Percentiles rank a stretch among this genome's conserved stretches.
These are phyloP conservation scores for Epinotia demarniana DNA, from an alignment of 2,888 invertebrate species.

Conservation along the genomic window DNA sequence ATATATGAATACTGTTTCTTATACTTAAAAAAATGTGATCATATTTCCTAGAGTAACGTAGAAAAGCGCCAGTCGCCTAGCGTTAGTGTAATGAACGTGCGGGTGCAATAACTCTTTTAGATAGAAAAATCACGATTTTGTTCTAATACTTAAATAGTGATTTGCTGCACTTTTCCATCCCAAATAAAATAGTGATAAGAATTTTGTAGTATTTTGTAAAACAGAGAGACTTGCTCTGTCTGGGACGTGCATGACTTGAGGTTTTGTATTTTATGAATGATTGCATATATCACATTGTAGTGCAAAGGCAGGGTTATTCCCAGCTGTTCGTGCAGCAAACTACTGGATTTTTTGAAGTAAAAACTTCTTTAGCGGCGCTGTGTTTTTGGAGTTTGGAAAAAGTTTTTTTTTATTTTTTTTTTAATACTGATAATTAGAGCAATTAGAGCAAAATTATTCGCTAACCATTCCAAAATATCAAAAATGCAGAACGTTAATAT, in stretches of 20 bases:
- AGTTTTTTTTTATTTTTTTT: too few relatives aligned
- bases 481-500: too few relatives aligned
- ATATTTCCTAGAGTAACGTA: slow-evolving; percentile 60
- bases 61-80: slow-evolving; percentile 51
- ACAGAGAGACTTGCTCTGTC: slow-evolving; percentile 28
- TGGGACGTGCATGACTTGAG: slow-evolving; percentile 14
- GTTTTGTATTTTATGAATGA: neutral
- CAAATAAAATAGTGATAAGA: slow-evolving; percentile 43
- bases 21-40: slow-evolving; percentile 69
- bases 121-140: slow-evolving; percentile 48
- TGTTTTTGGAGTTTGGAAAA: too few relatives aligned
- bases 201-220: slow-evolving; percentile 25
- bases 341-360: too few relatives aligned
- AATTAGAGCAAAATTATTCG: too few relatives aligned
- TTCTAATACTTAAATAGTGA: slow-evolving; percentile 18
- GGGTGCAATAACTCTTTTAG: slow-evolving; percentile 62
- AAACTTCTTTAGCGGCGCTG: too few relatives aligned
- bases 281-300: neutral
- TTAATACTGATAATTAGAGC: too few relatives aligned
- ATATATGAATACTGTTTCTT: slow-evolving; percentile 54
- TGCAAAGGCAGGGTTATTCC: neutral
- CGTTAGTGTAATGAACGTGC: slow-evolving; percentile 54
- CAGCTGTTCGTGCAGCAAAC: too few relatives aligned
- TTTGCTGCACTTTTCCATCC: slow-evolving; percentile 49
- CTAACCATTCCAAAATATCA: too few relatives aligned